phyloP scores from a whole-genome alignment of 2,797 vertebrate species.

The Gymnocypris eckloni region DNA sequence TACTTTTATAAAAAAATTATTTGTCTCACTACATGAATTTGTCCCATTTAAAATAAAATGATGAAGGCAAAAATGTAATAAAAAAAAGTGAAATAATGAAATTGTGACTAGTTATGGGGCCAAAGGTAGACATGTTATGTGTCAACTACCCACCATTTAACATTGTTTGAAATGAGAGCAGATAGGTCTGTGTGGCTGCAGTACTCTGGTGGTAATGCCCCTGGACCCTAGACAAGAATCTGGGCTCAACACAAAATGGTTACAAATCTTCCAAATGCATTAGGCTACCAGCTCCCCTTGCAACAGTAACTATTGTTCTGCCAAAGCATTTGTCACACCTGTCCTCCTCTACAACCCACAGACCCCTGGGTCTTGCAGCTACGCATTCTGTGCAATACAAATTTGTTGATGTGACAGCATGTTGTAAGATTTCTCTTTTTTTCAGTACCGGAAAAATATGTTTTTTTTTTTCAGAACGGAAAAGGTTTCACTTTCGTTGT shows the following conservation, averaged over 20 bases:
- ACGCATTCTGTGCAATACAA: conserved; percentile 12
- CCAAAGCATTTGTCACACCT: conserved; percentile 38
- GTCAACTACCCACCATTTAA: neutral
- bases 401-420: conserved; percentile 26
- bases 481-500: neutral
- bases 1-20: neutral
- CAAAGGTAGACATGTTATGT: neutral
- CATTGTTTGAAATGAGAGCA: neutral
- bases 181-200: neutral
- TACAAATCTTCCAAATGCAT: conserved; percentile 30
- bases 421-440: neutral
- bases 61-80: neutral
- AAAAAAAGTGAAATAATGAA: neutral
- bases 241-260: conserved; percentile 16
- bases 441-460: neutral
- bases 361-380: conserved; percentile 31
- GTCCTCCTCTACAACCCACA: conserved; percentile 26
- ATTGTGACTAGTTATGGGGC: neutral
- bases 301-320: conserved; percentile 38
- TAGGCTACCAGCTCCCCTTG: neutral
- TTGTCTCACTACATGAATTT: neutral
- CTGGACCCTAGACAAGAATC: conserved; percentile 34
- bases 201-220: neutral
- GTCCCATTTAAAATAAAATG: neutral
- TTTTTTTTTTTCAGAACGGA: neutral